Conservation (phyloP, 2,113 vertebrate species). For the Ophthalmolycus amberensis region DNA sequence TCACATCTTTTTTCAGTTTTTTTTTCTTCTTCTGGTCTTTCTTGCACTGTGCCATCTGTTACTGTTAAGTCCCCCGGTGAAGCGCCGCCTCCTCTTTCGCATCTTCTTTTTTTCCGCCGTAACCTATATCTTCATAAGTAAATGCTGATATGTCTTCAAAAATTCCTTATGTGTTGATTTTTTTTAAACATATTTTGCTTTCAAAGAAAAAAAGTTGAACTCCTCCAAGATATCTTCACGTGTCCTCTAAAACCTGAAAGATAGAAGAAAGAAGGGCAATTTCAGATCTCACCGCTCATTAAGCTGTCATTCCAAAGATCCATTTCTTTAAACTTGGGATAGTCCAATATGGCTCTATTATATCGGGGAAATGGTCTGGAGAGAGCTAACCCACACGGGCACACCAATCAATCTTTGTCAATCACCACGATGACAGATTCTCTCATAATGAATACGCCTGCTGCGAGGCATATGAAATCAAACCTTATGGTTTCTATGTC, state of each 20-base stretch:
- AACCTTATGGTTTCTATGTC: constrained; percentile 19
- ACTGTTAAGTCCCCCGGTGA: constrained; percentile 71
- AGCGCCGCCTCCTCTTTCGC: constrained; percentile 58
- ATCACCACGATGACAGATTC: constrained; percentile 69
- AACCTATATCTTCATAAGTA: constrained; percentile 80
- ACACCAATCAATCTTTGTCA: constrained; percentile 76
- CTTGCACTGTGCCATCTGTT: constrained; percentile 77
- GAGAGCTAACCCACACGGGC: constrained; percentile 63
- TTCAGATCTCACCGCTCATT: constrained; percentile 69
- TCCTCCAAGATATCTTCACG: constrained; percentile 81
- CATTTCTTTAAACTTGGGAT: constrained; percentile 67
- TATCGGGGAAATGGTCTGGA: constrained; percentile 71
- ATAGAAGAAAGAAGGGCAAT: constrained; percentile 45
- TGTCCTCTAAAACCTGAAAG: constrained; percentile 82
- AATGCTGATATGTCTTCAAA: constrained; percentile 88
- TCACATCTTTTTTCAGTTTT: constrained; percentile 71
- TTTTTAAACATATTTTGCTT: constrained; percentile 79
- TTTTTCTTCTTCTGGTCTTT: constrained; percentile 65
- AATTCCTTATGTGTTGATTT: constrained; percentile 80
- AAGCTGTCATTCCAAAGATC: constrained; percentile 64
- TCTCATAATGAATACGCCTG: constrained; percentile 64
- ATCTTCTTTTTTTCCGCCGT: constrained; percentile 60
- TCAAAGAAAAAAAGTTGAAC: constrained; percentile 83
- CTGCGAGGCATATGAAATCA: constrained; percentile 59
- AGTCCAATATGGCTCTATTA: constrained; percentile 73